These are phyloP conservation scores for Vandiemenella viatica DNA, from an alignment of 2,888 invertebrate species.

Conservation along the genomic window DNA sequence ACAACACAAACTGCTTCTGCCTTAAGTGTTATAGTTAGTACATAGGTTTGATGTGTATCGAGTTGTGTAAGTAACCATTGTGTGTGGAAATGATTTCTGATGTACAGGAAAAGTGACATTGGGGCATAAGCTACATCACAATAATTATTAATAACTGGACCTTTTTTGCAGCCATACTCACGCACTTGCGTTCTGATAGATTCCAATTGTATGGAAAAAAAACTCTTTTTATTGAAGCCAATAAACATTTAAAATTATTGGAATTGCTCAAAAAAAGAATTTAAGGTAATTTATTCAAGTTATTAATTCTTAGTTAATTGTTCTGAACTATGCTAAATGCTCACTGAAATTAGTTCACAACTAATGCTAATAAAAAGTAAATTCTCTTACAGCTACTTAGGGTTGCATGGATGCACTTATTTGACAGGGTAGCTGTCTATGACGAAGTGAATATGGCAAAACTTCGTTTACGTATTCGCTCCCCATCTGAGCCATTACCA, in stretches of 20 bases:
- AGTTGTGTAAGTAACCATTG: too few species aligned
- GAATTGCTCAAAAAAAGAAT: constrained; percentile 49
- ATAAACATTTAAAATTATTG: constrained; percentile 36
- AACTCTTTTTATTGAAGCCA: constrained; percentile 31
- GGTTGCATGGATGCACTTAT: constrained; percentile 28
- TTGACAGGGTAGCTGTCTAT: constrained; percentile 35
- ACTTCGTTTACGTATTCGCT: constrained; percentile 36
- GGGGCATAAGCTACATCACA: too few species aligned
- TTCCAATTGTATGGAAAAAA: constrained; percentile 28
- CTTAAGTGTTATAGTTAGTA: too few species aligned
- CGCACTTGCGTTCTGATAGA: constrained; percentile 7
- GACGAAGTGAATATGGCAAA: constrained; percentile 63
- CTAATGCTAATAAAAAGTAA: too few species aligned
- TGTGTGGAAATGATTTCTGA: too few species aligned
- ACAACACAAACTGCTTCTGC: too few species aligned
- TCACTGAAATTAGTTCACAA: too few species aligned
- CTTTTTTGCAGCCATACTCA: neutral
- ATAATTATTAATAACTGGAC: too few species aligned
- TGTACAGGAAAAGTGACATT: too few species aligned
- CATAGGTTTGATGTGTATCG: too few species aligned
- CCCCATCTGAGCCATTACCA: constrained; percentile 28
- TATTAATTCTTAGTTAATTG: neutral
- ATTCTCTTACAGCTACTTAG: constrained; percentile 27
- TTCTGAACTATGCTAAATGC: neutral
- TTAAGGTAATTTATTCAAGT: constrained; percentile 33